Percentiles rank a stretch among this genome's conserved stretches.
These are phyloP conservation scores for Sesia apiformis DNA, from an alignment of 2,888 invertebrate genomes.

Conservation along the genomic window DNA sequence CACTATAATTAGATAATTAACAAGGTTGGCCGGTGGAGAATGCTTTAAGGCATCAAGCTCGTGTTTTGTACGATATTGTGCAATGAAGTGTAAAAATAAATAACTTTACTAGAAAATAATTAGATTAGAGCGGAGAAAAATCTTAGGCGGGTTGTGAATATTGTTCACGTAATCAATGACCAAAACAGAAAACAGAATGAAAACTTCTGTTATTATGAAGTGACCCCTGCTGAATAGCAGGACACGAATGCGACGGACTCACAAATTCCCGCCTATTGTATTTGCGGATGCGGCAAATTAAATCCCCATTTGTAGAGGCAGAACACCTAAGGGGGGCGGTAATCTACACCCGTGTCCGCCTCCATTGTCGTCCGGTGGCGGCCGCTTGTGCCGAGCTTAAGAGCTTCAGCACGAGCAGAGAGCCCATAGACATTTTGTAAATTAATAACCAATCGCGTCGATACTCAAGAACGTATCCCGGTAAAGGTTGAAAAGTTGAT, in stretches of 20 bases:
- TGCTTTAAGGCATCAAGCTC: too few relatives aligned
- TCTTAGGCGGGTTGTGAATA: too few relatives aligned
- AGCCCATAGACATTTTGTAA: constrained; percentile 46
- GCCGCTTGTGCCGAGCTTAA: constrained; percentile 49
- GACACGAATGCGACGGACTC: constrained; percentile 26
- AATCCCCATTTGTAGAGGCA: constrained; percentile 54
- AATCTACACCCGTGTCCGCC: constrained; percentile 50
- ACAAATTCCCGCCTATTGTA: constrained; percentile 54
- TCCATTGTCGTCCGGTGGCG: constrained; percentile 45
- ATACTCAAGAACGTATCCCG: constrained; percentile 8
- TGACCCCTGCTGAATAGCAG: constrained; percentile 11
- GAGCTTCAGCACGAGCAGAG: constrained; percentile 31
- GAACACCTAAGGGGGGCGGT: constrained; percentile 44
- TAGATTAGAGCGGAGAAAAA: too few relatives aligned
- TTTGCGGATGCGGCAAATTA: constrained; percentile 62
- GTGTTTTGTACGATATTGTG: too few relatives aligned
- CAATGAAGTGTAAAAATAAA: too few relatives aligned
- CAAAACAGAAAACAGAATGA: neutral
- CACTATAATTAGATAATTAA: too few relatives aligned
- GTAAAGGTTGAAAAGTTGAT: too few relatives aligned
- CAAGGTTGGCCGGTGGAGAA: too few relatives aligned
- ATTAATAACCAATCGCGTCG: constrained; percentile 53
- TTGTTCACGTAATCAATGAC: too few relatives aligned
- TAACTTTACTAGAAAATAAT: too few relatives aligned
- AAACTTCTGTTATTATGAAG: neutral